Conservation (phyloP, 1,140 invertebrate genomes). For the Mesaphorura yosii region DNA sequence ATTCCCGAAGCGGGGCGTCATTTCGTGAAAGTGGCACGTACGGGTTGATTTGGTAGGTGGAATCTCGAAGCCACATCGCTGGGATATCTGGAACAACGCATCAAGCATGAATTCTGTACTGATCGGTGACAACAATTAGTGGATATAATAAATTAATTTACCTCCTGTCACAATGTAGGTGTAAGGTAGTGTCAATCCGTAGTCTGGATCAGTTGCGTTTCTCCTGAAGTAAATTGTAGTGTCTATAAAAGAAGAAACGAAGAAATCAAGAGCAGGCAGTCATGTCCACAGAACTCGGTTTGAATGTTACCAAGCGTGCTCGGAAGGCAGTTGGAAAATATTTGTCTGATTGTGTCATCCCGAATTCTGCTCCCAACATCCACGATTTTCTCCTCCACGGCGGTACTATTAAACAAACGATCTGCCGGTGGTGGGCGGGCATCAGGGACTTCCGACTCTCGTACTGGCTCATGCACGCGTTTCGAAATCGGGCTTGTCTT, state of each 20-base stretch:
- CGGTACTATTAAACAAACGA: not conserved
- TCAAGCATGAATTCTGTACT: not conserved
- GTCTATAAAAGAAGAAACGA: not conserved
- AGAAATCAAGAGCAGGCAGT: not conserved
- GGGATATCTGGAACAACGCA: slow-evolving; percentile 17
- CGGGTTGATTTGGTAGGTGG: slow-evolving; percentile 27
- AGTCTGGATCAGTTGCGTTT: not conserved
- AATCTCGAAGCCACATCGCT: slow-evolving; percentile 28
- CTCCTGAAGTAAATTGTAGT: not conserved
- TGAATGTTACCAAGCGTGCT: slow-evolving; percentile 6
- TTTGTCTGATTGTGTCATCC: slow-evolving; percentile 1
- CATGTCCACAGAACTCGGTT: not conserved
- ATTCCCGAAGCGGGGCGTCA: slow-evolving; percentile 10
- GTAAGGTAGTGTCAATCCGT: not conserved
- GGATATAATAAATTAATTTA: not conserved
- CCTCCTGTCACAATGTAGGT: not conserved
- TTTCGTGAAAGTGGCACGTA: slow-evolving; percentile 19
- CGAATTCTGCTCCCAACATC: not conserved
- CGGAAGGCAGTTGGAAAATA: slow-evolving; percentile 8
- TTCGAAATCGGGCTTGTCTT: no score
- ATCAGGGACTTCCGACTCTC: not conserved
- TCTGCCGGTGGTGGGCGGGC: not conserved
- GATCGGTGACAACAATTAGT: not conserved
- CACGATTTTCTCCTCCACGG: not conserved
- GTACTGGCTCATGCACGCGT: no score